phyloP scores from a whole-genome alignment of 2,113 vertebrate species.

The Grus americana region DNA sequence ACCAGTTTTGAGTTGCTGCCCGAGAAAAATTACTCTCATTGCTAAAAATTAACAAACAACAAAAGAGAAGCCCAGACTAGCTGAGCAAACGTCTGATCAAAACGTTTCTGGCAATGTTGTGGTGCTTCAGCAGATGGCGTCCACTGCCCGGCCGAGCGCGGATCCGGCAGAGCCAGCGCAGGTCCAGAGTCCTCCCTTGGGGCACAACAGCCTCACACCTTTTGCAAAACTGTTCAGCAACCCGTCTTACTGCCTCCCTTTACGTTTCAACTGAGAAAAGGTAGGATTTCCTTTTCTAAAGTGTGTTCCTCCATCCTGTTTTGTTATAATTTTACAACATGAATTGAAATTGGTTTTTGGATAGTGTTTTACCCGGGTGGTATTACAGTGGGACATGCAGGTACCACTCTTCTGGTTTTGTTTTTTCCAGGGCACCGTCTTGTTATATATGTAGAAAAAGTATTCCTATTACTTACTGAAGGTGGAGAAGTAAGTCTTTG shows the following conservation, averaged over 20 bases:
- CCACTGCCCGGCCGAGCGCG: not conserved
- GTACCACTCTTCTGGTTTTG: not conserved
- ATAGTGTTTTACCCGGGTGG: not conserved
- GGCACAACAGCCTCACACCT: not conserved
- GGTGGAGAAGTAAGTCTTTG: not conserved
- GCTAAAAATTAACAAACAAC: not conserved
- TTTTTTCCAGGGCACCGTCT: not conserved
- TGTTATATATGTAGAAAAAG: not conserved
- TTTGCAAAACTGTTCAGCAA: not conserved
- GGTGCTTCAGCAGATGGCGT: not conserved
- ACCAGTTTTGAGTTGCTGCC: not conserved
- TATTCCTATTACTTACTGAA: not conserved
- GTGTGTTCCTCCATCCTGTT: not conserved
- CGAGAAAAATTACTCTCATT: not conserved
- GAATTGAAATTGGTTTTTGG: rapidly evolving
- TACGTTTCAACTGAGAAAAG: not conserved
- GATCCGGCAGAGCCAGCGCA: not conserved
- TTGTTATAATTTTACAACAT: not conserved
- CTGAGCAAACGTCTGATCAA: not conserved
- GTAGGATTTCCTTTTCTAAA: not conserved
- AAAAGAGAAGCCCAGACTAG: not conserved
- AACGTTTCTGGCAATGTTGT: not conserved
- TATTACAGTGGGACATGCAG: not conserved
- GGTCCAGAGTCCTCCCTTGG: not conserved
- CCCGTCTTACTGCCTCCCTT: not conserved